Base-by-base conservation (phyloP, 1,140 invertebrate species). In the Halesus radiatus region DNA sequence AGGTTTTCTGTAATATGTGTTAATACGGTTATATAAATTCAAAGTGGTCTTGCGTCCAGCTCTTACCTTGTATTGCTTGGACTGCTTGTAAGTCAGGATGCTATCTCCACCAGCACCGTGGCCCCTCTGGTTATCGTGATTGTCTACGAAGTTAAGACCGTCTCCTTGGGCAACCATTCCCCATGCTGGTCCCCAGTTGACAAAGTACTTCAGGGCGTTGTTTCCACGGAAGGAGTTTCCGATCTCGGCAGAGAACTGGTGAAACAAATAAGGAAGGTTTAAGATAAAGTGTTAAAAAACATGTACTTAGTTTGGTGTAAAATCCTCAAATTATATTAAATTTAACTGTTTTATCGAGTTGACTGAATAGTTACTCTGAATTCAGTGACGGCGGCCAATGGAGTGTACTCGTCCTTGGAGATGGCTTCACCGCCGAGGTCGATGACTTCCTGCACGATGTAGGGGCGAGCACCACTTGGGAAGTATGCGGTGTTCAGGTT, bases 381-480 rank as follows among this genome's bases (percentile, higher is more conserved):
- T 85, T 97, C 95, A 0, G 94, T 95, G 7, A 96, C 94, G 13
- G 91, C 88, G 20, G 92, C 94, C 3, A 94, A 86, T 0, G 87
- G 80, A 13, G 91, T 92, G 85, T 96, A 96, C 83, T 95, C 93
- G 3, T 85, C 84, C 54, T 90, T 90, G 16, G 88, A 91, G 74
- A 96, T 88, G 62, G 93, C 92, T 85, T 96, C 95, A 37, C 92
- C 89, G 50, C 94, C 93, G 7, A 91, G 87, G 87, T 97, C 95
- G 64, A 96, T 95, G 5, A 97, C 95, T 88, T 97, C 96, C 85
- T 96, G 95, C 85, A 90, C 94, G 80, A 96, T 91, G 85, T 93
- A 94, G 0, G 94, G 93, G 37, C 91, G 87, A 18, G 91, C 84
- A 2, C 90, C 89, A 0, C 84, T 81, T 10, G 90, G 87, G 85